A percentile compares a stretch with the other conserved stretches of the same genome.
Evolutionary conservation across 2,888 invertebrate species (phyloP).

Genomic region (Cyaniris semiargus): DNA sequence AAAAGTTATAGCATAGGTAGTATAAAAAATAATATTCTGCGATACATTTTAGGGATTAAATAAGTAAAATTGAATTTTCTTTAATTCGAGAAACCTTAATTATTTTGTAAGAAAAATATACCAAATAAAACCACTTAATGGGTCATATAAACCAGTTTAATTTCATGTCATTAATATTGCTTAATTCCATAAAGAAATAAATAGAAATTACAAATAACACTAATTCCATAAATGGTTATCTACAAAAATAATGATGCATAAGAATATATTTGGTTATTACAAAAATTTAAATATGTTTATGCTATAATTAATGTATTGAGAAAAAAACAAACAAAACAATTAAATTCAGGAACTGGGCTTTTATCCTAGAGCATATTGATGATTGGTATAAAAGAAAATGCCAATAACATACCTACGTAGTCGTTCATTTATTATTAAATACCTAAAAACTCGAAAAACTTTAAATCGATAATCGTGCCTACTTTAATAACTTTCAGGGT

Average conservation of each 20-base stretch:
- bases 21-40: too few species aligned
- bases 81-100: too few species aligned
- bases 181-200: conserved; percentile 76
- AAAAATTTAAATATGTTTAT: conserved; percentile 21
- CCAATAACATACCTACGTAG: conserved; percentile 3
- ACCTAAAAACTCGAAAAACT: conserved; percentile 1
- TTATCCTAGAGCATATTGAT: conserved; percentile 1
- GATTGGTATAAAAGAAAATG: not conserved
- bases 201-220: conserved; percentile 62
- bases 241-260: conserved; percentile 43
- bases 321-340: conserved; percentile 47
- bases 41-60: too few species aligned
- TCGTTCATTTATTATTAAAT: not conserved
- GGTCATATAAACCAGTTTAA: conserved; percentile 70
- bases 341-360: conserved; percentile 10
- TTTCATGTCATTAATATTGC: conserved; percentile 72
- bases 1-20: too few species aligned
- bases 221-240: conserved; percentile 47
- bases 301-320: conserved; percentile 34
- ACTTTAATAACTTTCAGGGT: not conserved
- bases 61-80: too few species aligned
- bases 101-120: conserved; percentile 35
- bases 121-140: conserved; percentile 45
- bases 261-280: conserved; percentile 39
- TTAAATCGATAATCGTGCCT: not conserved